Evolutionary conservation across 23 tunicate species (phyloP).

Genomic region (Ciona savignyi): DNA sequence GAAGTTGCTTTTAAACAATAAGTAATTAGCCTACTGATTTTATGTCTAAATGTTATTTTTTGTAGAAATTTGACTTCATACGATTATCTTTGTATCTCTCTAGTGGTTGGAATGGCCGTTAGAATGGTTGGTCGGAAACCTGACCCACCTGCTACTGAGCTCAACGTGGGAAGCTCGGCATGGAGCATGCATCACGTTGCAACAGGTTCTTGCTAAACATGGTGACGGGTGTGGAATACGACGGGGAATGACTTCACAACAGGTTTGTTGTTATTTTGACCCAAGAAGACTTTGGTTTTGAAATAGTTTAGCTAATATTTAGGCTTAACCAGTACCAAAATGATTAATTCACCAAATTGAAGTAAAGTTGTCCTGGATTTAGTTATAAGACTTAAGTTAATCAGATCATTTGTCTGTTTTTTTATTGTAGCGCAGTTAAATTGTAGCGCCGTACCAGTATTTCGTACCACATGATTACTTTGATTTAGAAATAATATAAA

Average conservation of each 20-base stretch:
- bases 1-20: too few relatives aligned
- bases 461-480: too few relatives aligned
- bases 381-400: neutral
- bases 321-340: too few relatives aligned
- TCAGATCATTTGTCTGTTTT: too few relatives aligned
- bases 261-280: neutral
- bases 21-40: too few relatives aligned
- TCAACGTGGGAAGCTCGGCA: slow-evolving; percentile 87
- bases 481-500: too few relatives aligned
- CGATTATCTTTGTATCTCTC: slow-evolving; percentile 4
- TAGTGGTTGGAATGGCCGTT: slow-evolving; percentile 93
- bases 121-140: slow-evolving; percentile 71
- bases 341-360: too few relatives aligned
- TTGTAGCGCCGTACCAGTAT: too few relatives aligned
- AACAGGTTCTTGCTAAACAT: slow-evolving; percentile 58
- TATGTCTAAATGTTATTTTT: too few relatives aligned
- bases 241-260: slow-evolving; percentile 7
- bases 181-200: slow-evolving; percentile 78
- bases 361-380: neutral
- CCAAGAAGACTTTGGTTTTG: neutral
- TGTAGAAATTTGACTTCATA: too few relatives aligned
- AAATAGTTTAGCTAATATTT: neutral
- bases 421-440: too few relatives aligned
- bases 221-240: slow-evolving; percentile 57
- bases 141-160: slow-evolving; percentile 46